A percentile compares a stretch with the other conserved stretches of the same genome.
Conservation (phyloP, 2,797 vertebrate genomes). For the Sciaenops ocellatus region DNA sequence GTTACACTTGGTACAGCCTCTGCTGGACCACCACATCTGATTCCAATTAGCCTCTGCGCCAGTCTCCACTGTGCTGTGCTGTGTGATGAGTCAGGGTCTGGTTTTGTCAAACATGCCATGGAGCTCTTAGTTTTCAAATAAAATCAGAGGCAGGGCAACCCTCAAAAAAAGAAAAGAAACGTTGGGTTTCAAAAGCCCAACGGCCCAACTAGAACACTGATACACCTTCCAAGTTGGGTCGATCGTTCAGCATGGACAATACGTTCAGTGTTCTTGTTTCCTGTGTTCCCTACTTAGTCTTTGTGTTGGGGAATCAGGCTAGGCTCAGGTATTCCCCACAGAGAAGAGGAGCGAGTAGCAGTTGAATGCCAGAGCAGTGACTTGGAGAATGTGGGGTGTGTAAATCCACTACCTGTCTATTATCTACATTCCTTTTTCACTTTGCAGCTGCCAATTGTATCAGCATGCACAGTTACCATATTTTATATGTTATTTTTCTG, state of each 20-base stretch:
- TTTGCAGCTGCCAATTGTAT: constrained; percentile 45
- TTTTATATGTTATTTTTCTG: background rate
- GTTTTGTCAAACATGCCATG: constrained; percentile 28
- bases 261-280: constrained; percentile 67
- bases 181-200: constrained; percentile 31
- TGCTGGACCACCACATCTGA: constrained; percentile 67
- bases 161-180: background rate
- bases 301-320: constrained; percentile 63
- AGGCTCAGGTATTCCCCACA: constrained; percentile 71
- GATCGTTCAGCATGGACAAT: constrained; percentile 63
- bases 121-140: constrained; percentile 54
- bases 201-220: constrained; percentile 38
- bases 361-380: constrained; percentile 57
- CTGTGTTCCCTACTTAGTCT: constrained; percentile 39
- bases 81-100: constrained; percentile 45
- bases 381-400: constrained; percentile 66
- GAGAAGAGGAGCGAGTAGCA: constrained; percentile 38
- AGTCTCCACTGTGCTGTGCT: constrained; percentile 9
- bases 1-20: constrained; percentile 29
- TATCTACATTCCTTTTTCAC: constrained; percentile 68
- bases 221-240: constrained; percentile 53
- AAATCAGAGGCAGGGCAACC: constrained; percentile 45
- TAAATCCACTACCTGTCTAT: constrained; percentile 65
- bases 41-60: constrained; percentile 49
- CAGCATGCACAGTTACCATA: constrained; percentile 10